A percentile compares a stretch with the other conserved stretches of the same genome.
phyloP scores from a whole-genome alignment of 1,140 invertebrate species.

The Drosophila rhopaloa region DNA sequence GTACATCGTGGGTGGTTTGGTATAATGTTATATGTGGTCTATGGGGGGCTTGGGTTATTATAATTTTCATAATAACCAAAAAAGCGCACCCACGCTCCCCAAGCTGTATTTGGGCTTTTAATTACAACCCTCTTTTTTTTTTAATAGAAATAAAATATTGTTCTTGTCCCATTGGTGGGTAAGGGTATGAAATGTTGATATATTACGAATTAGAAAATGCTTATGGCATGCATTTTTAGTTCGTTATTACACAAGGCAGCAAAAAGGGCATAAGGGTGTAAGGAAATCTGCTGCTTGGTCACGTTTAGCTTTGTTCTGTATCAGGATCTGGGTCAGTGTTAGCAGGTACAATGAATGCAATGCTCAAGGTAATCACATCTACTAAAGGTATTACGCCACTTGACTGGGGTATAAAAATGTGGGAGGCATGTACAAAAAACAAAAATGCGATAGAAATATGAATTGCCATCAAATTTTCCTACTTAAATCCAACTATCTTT shows the following conservation, averaged over 20 bases:
- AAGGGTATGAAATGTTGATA: conserved; percentile 44
- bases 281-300: conserved; percentile 57
- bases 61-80: conserved; percentile 77
- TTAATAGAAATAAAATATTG: conserved; percentile 61
- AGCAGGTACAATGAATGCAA: conserved; percentile 55
- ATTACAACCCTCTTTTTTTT: conserved; percentile 44
- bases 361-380: conserved; percentile 41
- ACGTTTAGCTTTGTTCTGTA: conserved; percentile 46
- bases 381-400: conserved; percentile 24
- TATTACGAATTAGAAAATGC: conserved; percentile 60
- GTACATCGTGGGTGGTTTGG: not conserved
- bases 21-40: not conserved
- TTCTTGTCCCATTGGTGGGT: conserved; percentile 3
- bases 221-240: conserved; percentile 40
- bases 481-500: too few species aligned
- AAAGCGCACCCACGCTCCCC: conserved; percentile 31
- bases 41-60: conserved; percentile 64
- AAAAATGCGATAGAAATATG: too few species aligned
- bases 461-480: too few species aligned
- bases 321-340: conserved; percentile 62
- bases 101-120: conserved; percentile 62
- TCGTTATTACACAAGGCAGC: conserved; percentile 53
- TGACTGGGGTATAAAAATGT: not conserved
- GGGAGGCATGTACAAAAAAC: not conserved
- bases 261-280: conserved; percentile 18